These are phyloP conservation scores for Calcarius ornatus DNA, from an alignment of 2,113 vertebrate species.

Conservation along the genomic window DNA sequence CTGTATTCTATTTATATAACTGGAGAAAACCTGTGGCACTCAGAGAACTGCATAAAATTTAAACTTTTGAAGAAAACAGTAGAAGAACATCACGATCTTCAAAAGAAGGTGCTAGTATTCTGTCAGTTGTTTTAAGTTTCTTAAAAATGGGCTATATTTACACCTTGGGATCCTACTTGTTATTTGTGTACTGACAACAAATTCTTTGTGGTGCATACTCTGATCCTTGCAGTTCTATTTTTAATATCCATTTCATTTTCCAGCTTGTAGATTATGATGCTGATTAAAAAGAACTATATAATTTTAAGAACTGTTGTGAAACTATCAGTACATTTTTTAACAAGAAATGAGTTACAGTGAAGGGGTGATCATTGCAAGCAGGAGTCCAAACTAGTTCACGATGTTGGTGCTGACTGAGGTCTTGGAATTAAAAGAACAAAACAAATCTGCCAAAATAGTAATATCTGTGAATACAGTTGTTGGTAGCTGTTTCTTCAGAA, in stretches of 20 bases:
- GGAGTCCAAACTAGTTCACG: not conserved
- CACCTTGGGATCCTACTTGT: not conserved
- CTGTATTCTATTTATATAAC: not conserved
- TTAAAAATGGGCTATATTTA: not conserved
- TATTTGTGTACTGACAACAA: not conserved
- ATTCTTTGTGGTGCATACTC: not conserved
- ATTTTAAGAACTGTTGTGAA: not conserved
- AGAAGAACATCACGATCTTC: not conserved
- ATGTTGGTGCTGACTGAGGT: not conserved
- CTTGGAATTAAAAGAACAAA: not conserved
- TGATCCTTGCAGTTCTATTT: not conserved
- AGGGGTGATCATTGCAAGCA: not conserved
- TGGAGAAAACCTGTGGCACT: not conserved
- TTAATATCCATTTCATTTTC: not conserved
- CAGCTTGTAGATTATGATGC: not conserved
- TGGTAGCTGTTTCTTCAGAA: not conserved
- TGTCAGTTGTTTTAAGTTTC: not conserved
- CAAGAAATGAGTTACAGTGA: not conserved
- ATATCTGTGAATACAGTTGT: not conserved
- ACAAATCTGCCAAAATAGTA: not conserved
- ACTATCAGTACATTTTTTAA: not conserved
- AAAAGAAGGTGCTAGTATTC: not conserved
- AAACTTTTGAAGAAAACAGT: not conserved
- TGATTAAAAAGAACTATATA: not conserved
- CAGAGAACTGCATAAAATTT: not conserved